A percentile compares a stretch with the other conserved stretches of the same genome.
These are phyloP conservation scores for Scaptomyza montana DNA, from an alignment of 1,140 invertebrate species.

Conservation along the genomic window DNA sequence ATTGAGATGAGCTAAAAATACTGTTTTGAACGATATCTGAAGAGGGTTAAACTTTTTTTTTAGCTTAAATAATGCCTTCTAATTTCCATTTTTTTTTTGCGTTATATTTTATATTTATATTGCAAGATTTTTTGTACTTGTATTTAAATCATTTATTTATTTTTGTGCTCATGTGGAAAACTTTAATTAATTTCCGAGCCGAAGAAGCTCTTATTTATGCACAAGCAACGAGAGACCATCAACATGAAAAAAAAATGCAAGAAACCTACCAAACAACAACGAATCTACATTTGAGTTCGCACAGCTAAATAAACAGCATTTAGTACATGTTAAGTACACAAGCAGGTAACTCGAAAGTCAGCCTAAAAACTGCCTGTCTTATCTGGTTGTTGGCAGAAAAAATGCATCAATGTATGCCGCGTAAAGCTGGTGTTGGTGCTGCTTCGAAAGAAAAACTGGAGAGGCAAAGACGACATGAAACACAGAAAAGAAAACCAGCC, in stretches of 20 bases:
- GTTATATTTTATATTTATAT: too few species aligned
- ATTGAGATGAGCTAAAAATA: too few species aligned
- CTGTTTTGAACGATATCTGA: too few species aligned
- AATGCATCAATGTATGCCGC: conserved; percentile 73
- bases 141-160: background rate
- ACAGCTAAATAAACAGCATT: conserved; percentile 69
- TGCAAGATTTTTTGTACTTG: too few species aligned
- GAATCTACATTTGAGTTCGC: conserved; percentile 27
- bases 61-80: too few species aligned
- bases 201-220: too few species aligned
- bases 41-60: too few species aligned
- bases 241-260: background rate
- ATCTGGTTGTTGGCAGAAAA: conserved; percentile 75
- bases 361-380: conserved; percentile 61
- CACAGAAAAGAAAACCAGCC: conserved; percentile 59
- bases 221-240: too few species aligned
- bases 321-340: conserved; percentile 77
- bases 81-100: too few species aligned
- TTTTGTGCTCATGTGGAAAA: conserved; percentile 4
- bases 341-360: conserved; percentile 61
- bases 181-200: too few species aligned
- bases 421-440: background rate
- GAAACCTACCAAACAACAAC: conserved; percentile 20
- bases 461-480: conserved; percentile 66
- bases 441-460: conserved; percentile 34